Evolutionary conservation across 2,113 vertebrate species (phyloP).

Genomic region (Pycnonotus jocosus): DNA sequence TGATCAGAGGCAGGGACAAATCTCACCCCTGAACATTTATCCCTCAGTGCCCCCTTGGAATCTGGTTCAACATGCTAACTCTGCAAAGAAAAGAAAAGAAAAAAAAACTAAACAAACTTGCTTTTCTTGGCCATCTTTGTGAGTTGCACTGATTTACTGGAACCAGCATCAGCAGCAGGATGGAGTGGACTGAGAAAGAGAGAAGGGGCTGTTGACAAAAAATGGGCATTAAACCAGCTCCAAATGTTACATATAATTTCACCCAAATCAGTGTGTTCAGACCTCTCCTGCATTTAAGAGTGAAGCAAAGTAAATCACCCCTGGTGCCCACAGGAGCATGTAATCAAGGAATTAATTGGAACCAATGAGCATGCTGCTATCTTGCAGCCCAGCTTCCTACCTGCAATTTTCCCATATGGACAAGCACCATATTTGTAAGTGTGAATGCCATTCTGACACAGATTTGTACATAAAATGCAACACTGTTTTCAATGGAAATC

Average conservation of each 20-base stretch:
- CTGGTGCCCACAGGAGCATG: neutral
- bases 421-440: neutral
- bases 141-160: neutral
- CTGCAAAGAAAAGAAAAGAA: neutral
- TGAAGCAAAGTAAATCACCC: neutral
- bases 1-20: neutral
- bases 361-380: neutral
- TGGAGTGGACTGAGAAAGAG: neutral
- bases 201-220: neutral
- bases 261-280: neutral
- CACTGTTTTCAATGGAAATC: neutral
- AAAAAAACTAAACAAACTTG: neutral
- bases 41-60: neutral
- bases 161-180: neutral
- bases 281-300: neutral
- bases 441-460: neutral
- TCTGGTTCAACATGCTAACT: neutral
- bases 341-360: constrained; percentile 8
- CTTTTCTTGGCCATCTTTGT: neutral
- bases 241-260: neutral
- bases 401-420: neutral
- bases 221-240: neutral
- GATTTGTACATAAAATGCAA: neutral
- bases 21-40: neutral
- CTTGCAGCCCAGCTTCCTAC: neutral